Percentiles rank a stretch among this genome's conserved stretches.
phyloP scores from a whole-genome alignment of 2,113 vertebrate genomes.

The Muscicapa adusta region DNA sequence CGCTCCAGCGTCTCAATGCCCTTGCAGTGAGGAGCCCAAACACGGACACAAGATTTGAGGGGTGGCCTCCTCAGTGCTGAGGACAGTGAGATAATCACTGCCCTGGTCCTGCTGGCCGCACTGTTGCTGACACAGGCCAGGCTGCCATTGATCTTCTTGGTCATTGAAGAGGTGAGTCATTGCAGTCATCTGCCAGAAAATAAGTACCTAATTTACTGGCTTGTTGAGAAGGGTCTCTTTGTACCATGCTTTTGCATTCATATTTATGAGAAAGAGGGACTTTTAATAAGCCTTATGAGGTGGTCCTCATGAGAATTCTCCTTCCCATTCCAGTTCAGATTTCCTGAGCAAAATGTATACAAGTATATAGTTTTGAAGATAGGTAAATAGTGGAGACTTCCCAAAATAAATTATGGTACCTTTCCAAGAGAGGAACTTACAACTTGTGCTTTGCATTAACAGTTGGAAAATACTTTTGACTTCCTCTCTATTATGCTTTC shows the following conservation, averaged over 20 bases:
- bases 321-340: not conserved
- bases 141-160: not conserved
- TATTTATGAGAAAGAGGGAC: not conserved
- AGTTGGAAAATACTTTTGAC: not conserved
- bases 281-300: not conserved
- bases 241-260: not conserved
- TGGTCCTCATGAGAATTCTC: not conserved
- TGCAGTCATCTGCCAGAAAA: too few species aligned
- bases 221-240: not conserved
- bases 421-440: not conserved
- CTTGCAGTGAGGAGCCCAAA: not conserved
- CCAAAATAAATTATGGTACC: not conserved
- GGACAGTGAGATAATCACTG: fast-evolving
- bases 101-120: not conserved
- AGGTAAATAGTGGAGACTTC: not conserved
- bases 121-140: not conserved
- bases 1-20: not conserved
- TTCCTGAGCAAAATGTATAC: not conserved
- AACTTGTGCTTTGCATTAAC: not conserved
- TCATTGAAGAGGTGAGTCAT: fast-evolving
- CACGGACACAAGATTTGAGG: not conserved
- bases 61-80: fast-evolving
- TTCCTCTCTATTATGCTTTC: not conserved
- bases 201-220: too few species aligned
- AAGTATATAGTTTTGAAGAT: not conserved